These are phyloP conservation scores for Chaetops frenatus DNA, from an alignment of 2,113 vertebrate species.

Conservation along the genomic window DNA sequence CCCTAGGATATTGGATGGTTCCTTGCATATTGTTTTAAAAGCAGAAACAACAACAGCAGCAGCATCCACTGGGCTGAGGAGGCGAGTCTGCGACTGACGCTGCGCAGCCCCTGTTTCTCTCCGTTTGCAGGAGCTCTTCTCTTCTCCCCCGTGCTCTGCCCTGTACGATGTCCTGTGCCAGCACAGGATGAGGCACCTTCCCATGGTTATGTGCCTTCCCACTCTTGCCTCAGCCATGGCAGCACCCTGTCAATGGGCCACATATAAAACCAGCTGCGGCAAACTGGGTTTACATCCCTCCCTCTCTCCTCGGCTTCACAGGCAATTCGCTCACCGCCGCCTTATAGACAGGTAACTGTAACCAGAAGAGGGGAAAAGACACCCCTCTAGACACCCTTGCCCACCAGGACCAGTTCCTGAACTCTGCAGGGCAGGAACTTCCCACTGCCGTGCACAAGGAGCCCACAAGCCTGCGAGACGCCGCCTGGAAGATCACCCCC, in stretches of 20 bases:
- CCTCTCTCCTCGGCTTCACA: neutral
- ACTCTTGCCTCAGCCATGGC: neutral
- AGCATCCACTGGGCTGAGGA: neutral
- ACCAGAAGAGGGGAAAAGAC: neutral
- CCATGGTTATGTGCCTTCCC: neutral
- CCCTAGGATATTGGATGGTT: conserved; percentile 64
- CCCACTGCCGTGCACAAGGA: neutral
- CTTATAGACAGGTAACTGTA: neutral
- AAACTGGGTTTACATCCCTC: neutral
- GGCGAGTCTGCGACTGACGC: rapidly evolving
- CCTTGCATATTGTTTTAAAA: conserved; percentile 59
- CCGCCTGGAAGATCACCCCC: neutral
- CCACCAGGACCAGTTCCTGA: neutral
- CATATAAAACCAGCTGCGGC: neutral
- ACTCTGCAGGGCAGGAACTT: neutral
- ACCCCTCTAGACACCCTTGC: neutral
- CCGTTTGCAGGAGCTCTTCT: neutral
- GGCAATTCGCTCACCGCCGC: neutral
- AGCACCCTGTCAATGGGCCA: neutral
- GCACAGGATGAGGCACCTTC: neutral
- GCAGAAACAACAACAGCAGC: conserved; percentile 55
- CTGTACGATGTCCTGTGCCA: neutral
- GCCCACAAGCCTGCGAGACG: rapidly evolving
- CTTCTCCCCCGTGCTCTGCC: neutral
- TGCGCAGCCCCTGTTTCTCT: neutral